Percentiles rank a stretch among this genome's conserved stretches.
Evolutionary conservation across 1,140 invertebrate species (phyloP).

Genomic region (Physella acuta): DNA sequence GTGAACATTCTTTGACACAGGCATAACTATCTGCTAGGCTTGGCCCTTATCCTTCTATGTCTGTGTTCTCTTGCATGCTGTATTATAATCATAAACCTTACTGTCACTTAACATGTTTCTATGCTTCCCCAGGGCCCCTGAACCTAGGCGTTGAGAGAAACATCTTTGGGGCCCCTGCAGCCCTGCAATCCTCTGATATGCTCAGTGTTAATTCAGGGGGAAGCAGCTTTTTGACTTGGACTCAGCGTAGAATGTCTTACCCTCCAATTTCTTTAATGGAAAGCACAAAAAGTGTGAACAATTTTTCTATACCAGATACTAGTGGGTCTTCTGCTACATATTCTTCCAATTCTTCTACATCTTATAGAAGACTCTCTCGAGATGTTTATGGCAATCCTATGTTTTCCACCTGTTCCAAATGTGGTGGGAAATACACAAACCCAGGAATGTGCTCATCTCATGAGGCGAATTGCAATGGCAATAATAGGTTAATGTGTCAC

Average conservation of each 20-base stretch:
- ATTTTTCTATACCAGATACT: background rate
- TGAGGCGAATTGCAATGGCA: conserved; percentile 11
- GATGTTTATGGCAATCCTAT: conserved; percentile 20
- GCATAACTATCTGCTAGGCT: conserved; percentile 10
- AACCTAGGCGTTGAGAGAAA: conserved; percentile 12
- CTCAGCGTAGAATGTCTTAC: conserved; percentile 10
- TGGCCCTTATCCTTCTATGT: background rate
- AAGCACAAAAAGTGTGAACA: background rate
- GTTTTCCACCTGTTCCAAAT: conserved; percentile 24
- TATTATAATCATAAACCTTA: background rate
- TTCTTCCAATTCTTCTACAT: background rate
- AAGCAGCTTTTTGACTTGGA: conserved; percentile 4
- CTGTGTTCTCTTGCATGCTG: conserved; percentile 17
- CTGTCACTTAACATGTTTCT: conserved; percentile 10
- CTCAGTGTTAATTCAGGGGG: conserved; percentile 9
- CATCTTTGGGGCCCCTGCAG: background rate
- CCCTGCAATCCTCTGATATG: background rate
- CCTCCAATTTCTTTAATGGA: background rate
- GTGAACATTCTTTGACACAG: no score
- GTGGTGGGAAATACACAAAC: conserved; percentile 25
- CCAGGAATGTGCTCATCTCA: conserved; percentile 14
- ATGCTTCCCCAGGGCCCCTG: conserved; percentile 14
- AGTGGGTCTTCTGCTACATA: background rate
- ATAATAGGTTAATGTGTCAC: conserved; percentile 22
- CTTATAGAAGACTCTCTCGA: conserved; percentile 7